These are phyloP conservation scores for Glaucopsyche alexis DNA, from an alignment of 2,888 invertebrate species.

Conservation along the genomic window DNA sequence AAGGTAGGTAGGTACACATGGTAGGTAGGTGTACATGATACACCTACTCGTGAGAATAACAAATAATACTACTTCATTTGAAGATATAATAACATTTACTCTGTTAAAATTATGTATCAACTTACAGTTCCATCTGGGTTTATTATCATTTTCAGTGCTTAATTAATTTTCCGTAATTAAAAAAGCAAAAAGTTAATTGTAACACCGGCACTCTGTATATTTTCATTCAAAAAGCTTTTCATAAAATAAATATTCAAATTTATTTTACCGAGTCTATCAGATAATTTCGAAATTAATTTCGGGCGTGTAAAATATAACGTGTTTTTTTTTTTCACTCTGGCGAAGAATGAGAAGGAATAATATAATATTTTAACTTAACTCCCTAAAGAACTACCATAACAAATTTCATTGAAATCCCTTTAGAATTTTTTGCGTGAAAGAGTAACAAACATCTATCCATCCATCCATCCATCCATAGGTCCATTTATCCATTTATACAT, in stretches of 20 bases:
- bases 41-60: no score
- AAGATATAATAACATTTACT: not conserved
- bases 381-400: no score
- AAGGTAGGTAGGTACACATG: no score
- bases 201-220: conserved; percentile 16
- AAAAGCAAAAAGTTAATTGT: conserved; percentile 28
- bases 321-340: not conserved
- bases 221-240: conserved; percentile 8
- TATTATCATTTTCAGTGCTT: not conserved
- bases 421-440: no score
- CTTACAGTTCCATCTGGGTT: not conserved
- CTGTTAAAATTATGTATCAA: not conserved
- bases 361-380: not conserved
- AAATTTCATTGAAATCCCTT: no score
- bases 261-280: conserved; percentile 5
- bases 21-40: no score
- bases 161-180: conserved; percentile 28
- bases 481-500: no score
- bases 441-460: no score
- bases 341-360: not conserved
- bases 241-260: conserved; percentile 24
- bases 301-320: not conserved
- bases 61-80: no score
- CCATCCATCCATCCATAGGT: no score
- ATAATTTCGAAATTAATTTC: conserved; percentile 20